These are phyloP conservation scores for Xestia rhomboidea DNA, from an alignment of 2,888 invertebrate genomes.

Conservation along the genomic window DNA sequence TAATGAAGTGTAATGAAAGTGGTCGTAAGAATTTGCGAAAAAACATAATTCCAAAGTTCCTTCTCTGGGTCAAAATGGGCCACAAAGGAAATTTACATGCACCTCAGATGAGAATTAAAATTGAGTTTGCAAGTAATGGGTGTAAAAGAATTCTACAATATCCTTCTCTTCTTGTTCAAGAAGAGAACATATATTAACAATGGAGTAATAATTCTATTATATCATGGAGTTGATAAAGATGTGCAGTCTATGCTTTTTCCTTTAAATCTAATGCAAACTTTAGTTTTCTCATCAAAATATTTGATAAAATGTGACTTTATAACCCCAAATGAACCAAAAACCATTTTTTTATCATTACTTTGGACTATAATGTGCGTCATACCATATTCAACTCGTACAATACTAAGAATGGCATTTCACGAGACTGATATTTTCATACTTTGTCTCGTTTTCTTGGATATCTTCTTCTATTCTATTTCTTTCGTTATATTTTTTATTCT, in stretches of 20 bases:
- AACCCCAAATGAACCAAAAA: neutral
- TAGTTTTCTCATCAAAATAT: constrained; percentile 14
- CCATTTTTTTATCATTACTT: neutral
- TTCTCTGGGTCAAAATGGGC: no score
- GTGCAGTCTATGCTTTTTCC: constrained; percentile 20
- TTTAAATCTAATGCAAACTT: constrained; percentile 16
- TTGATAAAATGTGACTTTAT: constrained; percentile 11
- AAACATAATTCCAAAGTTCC: no score
- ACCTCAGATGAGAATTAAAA: no score
- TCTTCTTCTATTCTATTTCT: constrained; percentile 3
- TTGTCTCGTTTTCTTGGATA: neutral
- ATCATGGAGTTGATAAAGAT: constrained; percentile 18
- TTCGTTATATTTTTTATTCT: neutral
- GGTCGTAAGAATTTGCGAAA: no score
- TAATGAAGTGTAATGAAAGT: no score
- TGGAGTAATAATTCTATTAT: neutral
- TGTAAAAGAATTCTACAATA: constrained; percentile 10
- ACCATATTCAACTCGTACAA: neutral
- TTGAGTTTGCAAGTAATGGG: neutral
- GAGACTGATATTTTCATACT: neutral
- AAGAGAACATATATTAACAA: neutral
- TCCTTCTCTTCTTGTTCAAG: neutral
- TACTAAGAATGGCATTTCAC: accelerated
- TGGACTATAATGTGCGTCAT: constrained; percentile 6
- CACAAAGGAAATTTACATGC: no score